These are phyloP conservation scores for Labia minor DNA, from an alignment of 2,888 invertebrate genomes.

Conservation along the genomic window DNA sequence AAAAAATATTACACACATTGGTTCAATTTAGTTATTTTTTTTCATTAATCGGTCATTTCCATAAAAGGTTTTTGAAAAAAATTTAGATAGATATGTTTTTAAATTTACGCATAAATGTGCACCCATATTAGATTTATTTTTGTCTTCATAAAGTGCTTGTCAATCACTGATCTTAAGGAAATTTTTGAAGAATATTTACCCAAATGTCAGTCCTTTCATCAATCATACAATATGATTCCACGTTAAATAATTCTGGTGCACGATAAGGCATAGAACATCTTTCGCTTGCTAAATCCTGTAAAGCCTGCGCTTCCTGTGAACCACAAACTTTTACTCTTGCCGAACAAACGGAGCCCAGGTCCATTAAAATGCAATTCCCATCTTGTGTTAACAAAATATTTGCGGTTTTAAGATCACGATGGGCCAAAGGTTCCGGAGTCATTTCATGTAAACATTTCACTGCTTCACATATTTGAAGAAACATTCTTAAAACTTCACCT, in stretches of 20 bases:
- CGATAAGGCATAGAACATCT: conserved; percentile 78
- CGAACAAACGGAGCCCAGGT: conserved; percentile 61
- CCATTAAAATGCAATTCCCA: conserved; percentile 65
- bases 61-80: no score
- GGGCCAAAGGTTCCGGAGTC: conserved; percentile 62
- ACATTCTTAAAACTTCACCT: conserved; percentile 54
- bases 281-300: conserved; percentile 73
- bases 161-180: no score
- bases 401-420: conserved; percentile 75
- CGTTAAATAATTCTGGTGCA: conserved; percentile 78
- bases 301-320: conserved; percentile 53
- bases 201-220: conserved; percentile 81
- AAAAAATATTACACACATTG: no score
- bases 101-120: no score
- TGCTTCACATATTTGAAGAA: conserved; percentile 62
- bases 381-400: conserved; percentile 68
- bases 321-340: conserved; percentile 55
- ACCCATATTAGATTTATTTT: no score
- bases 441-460: conserved; percentile 61
- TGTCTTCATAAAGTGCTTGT: no score
- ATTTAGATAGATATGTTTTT: no score
- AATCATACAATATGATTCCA: conserved; percentile 66
- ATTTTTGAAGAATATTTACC: conserved; percentile 51
- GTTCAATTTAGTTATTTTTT: no score
- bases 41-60: no score